phyloP scores from a whole-genome alignment of 2,888 invertebrate species.

The Eremobia ochroleuca region DNA sequence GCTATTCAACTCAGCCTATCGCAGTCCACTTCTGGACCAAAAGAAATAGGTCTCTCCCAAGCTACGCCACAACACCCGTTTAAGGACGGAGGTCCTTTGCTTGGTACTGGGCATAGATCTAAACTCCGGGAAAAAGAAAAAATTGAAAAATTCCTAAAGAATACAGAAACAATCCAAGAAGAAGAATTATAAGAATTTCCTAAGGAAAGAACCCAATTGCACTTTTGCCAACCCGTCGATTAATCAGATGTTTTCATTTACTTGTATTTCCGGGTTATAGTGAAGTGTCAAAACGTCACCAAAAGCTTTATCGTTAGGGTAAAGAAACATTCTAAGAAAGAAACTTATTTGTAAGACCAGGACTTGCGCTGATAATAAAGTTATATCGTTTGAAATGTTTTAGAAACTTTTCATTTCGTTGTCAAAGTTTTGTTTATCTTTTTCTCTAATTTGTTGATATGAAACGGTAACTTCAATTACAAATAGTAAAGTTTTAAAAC shows the following conservation, averaged over 20 bases:
- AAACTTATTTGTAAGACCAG: conserved; percentile 32
- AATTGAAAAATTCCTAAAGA: no score
- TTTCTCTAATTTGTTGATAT: conserved; percentile 37
- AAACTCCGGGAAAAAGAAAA: not conserved
- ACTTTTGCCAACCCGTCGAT: not conserved
- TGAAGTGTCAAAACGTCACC: not conserved
- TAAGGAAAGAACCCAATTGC: not conserved
- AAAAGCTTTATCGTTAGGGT: conserved; percentile 7
- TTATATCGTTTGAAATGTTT: conserved; percentile 39
- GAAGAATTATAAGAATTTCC: no score
- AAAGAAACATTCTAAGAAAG: not conserved
- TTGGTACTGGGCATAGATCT: not conserved
- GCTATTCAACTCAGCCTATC: not conserved
- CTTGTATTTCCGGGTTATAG: not conserved
- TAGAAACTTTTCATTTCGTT: conserved; percentile 32
- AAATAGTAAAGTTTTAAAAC: conserved; percentile 26
- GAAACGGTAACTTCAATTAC: conserved; percentile 42
- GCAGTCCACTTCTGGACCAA: not conserved
- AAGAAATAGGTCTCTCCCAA: not conserved
- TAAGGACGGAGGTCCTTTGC: no score
- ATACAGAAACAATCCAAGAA: no score
- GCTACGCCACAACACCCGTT: not conserved
- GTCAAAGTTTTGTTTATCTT: conserved; percentile 33
- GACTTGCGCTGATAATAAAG: conserved; percentile 22
- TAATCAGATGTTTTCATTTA: not conserved